Base-by-base conservation (phyloP, 2,113 vertebrate genomes). In the Phalacrocorax brasilianus region DNA sequence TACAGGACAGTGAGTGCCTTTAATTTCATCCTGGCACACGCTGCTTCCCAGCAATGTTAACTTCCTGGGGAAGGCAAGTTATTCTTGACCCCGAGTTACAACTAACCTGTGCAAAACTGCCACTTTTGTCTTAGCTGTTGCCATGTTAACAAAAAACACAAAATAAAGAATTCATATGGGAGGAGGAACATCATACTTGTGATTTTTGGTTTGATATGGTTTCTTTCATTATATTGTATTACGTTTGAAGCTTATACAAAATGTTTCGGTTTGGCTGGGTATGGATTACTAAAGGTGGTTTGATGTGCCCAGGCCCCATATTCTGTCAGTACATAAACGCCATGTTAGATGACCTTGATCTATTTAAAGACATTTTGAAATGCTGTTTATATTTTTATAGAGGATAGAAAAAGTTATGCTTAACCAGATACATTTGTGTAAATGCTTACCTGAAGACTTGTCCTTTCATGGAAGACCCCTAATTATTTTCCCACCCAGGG, bases 341-440 rank as follows among this genome's bases (percentile, higher is more conserved):
- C 49, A 65, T 77, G n/a, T 91, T 68, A 89, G 76, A 73, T 91
- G 89, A 93, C 76, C 50, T 88, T 88, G 75, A 73, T 9, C 4
- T 89, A 75, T 19, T 78, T 84, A 71, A 90, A 94, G 67, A 90
- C 93, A 74, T 78, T 95, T 97, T 88, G 61, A 75, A 90, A 96
- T 94, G 90, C 91, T 59, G 71, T 88, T 95, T 97, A 77, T 97
- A 97, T 98, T 98, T 98, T 98, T 98, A 97, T 98, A 98, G 96
- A 95, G 86, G 92, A 82, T 75, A 96, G 93, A 95, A 89, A 44
- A 97, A 96, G 73, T 91, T 97, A 86, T 59, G 90, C 91, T 97
- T 88, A 84, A 85, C 26, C 91, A 95, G 86, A 95, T 95, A 89
- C 33, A 19, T 92, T 65, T 93, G 73, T 95, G 85, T 85, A 73